phyloP scores from a whole-genome alignment of 2,113 vertebrate genomes.

The Xyrauchen texanus region DNA sequence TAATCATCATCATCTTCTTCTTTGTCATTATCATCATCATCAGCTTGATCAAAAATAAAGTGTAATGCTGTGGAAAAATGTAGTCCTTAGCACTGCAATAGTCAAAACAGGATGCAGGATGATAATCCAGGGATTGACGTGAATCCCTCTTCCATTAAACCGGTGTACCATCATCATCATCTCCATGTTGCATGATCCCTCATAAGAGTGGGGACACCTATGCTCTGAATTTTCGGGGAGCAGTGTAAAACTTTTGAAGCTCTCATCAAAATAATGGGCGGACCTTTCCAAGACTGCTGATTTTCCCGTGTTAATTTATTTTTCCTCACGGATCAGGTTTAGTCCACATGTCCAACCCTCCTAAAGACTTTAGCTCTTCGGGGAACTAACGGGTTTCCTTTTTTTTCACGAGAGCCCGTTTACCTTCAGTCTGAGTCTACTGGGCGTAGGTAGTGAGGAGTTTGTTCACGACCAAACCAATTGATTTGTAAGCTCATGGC shows the following conservation, averaged over 20 bases:
- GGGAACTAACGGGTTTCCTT: constrained; percentile 69
- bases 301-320: constrained; percentile 80
- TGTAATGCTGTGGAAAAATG: too few relatives aligned
- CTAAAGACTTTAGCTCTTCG: constrained; percentile 77
- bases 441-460: constrained; percentile 73
- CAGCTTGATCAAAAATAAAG: not conserved
- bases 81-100: not conserved
- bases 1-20: too few relatives aligned
- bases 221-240: constrained; percentile 18
- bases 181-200: not conserved
- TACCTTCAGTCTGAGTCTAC: constrained; percentile 75
- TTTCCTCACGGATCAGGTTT: constrained; percentile 69
- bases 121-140: not conserved
- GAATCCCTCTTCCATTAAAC: not conserved
- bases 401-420: constrained; percentile 77
- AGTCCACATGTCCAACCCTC: constrained; percentile 81
- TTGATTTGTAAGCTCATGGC: constrained; percentile 78
- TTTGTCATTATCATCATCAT: not conserved
- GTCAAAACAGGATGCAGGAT: not conserved
- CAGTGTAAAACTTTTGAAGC: constrained; percentile 39
- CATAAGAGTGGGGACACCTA: constrained; percentile 43
- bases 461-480: constrained; percentile 72
- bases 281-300: constrained; percentile 71
- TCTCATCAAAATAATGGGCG: constrained; percentile 67
- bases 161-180: not conserved